A percentile compares a stretch with the other conserved stretches of the same genome.
Evolutionary conservation across 1,140 invertebrate species (phyloP).

Genomic region (Sycobia sp.): DNA sequence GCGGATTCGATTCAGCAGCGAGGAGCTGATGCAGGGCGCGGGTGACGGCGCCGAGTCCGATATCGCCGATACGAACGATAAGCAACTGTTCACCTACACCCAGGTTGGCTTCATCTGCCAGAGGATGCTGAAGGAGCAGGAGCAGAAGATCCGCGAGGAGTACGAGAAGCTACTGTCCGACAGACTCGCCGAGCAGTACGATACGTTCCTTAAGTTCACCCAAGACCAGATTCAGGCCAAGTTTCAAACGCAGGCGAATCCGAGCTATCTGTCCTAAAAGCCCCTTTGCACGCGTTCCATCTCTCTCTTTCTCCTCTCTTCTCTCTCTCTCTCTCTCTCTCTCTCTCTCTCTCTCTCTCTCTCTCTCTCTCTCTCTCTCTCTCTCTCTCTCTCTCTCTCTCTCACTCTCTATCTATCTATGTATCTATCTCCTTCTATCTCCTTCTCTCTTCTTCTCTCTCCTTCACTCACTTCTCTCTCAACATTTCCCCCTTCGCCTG

Average conservation of each 20-base stretch:
- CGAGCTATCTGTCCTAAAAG: not conserved
- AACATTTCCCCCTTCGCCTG: too few relatives aligned
- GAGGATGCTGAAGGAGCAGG: not conserved
- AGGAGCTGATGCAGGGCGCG: slow-evolving; percentile 11
- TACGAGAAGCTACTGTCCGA: not conserved
- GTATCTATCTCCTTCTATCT: not conserved
- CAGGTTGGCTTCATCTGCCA: not conserved
- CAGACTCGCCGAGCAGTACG: slow-evolving; percentile 6
- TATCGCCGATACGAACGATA: slow-evolving; percentile 21
- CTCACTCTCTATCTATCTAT: not conserved
- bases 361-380: too few relatives aligned
- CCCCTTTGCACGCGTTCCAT: not conserved
- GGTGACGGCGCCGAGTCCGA: not conserved
- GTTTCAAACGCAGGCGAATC: not conserved
- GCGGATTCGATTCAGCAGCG: not conserved
- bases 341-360: slow-evolving; percentile 12
- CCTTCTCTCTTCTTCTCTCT: not conserved
- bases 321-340: slow-evolving; percentile 11
- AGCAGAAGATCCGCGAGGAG: slow-evolving; percentile 3
- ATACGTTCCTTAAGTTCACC: slow-evolving; percentile 5
- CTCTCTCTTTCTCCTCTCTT: not conserved
- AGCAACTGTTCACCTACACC: not conserved
- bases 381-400: not conserved
- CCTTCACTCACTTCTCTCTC: too few relatives aligned
- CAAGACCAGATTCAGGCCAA: slow-evolving; percentile 4